These are phyloP conservation scores for Stomorhina lunata DNA, from an alignment of 2,888 invertebrate species.

Conservation along the genomic window DNA sequence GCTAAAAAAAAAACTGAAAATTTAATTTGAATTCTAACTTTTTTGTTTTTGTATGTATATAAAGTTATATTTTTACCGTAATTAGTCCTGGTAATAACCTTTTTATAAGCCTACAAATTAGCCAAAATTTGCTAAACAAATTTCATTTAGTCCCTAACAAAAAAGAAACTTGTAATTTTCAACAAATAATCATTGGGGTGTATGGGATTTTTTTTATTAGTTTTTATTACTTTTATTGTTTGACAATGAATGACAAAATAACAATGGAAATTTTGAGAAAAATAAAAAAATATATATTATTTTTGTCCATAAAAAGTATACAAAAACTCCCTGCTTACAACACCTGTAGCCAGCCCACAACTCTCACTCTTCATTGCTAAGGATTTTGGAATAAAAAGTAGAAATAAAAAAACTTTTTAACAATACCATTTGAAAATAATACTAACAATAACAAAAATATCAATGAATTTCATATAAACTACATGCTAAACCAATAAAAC, in stretches of 20 bases:
- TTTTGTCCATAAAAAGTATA: not conserved
- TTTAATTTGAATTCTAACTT: too few species aligned
- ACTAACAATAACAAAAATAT: conserved; percentile 5
- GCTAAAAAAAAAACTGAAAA: too few species aligned
- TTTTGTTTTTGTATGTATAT: too few species aligned
- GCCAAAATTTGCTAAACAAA: not conserved
- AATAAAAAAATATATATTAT: conserved; percentile 19
- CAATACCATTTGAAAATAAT: conserved; percentile 26
- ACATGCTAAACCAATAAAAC: conserved; percentile 56
- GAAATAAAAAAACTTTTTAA: conserved; percentile 2
- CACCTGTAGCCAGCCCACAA: conserved; percentile 22
- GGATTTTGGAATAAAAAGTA: not conserved
- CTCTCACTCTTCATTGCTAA: not conserved
- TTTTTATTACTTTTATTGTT: conserved; percentile 13
- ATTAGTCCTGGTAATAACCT: not conserved
- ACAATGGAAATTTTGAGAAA: not conserved
- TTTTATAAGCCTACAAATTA: not conserved
- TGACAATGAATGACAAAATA: conserved; percentile 24
- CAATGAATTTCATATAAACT: conserved; percentile 41
- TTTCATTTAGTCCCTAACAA: not conserved
- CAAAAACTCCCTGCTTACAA: not conserved
- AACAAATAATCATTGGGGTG: not conserved
- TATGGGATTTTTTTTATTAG: conserved; percentile 5
- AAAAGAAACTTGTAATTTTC: not conserved
- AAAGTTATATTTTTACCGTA: not conserved